Evolutionary conservation across 1,140 invertebrate species (phyloP).

Genomic region (Andrena cerasifolii): DNA sequence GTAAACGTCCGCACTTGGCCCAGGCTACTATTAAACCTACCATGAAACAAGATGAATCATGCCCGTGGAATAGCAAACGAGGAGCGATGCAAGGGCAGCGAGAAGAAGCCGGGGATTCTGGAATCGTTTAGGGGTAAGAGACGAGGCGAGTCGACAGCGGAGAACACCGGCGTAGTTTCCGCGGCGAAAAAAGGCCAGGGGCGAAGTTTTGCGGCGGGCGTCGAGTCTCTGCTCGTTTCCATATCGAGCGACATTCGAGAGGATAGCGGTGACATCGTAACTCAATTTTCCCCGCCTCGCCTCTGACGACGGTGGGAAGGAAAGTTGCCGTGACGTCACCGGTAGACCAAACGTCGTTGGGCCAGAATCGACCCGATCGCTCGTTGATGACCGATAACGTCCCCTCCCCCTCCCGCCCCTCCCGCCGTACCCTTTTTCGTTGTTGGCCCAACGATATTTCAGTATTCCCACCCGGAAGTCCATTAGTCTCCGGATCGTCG

Average conservation of each 20-base stretch:
- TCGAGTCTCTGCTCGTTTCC: conserved; percentile 58
- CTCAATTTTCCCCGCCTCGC: conserved; percentile 57
- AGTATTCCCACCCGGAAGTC: conserved; percentile 52
- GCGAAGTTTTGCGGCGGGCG: conserved; percentile 43
- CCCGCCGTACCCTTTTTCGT: neutral
- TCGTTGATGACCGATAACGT: conserved; percentile 57
- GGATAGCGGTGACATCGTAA: conserved; percentile 61
- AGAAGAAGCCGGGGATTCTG: too few species aligned
- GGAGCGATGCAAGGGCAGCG: too few species aligned
- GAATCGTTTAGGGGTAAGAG: too few species aligned
- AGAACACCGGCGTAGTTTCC: neutral
- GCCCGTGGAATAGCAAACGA: too few species aligned
- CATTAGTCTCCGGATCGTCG: conserved; percentile 64
- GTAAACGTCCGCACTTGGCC: too few species aligned
- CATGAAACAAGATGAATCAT: too few species aligned
- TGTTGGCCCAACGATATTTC: conserved; percentile 9
- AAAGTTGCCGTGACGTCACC: conserved; percentile 38
- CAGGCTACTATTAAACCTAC: too few species aligned
- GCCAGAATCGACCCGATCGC: conserved; percentile 42
- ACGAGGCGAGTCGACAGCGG: neutral
- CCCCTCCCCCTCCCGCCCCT: too few species aligned
- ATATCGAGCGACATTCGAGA: conserved; percentile 61
- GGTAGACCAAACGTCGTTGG: conserved; percentile 40
- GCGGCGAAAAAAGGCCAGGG: neutral
- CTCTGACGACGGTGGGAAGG: conserved; percentile 16